Evolutionary conservation across 2,113 vertebrate species (phyloP), one percentile per base, ranked within the genome.

Genomic region (Aythya baeri): DNA sequence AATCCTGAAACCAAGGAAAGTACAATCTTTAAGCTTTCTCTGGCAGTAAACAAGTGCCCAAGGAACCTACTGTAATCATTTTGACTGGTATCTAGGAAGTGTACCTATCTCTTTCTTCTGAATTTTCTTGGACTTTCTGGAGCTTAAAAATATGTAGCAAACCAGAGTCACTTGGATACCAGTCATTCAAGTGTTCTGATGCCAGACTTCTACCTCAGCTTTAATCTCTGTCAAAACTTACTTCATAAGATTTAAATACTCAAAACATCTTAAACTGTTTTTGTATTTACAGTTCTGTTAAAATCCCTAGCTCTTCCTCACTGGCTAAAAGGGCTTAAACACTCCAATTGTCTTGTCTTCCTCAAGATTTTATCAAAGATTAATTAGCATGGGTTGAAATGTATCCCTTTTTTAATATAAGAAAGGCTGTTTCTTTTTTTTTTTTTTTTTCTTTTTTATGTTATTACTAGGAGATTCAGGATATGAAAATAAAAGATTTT

Each of bases 401-500:
- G 6, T 16, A 70, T 54, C 31, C 23, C 4, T 88, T 76, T 83
- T 83, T 54, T 81, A 88, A 41, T n/a, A 66, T 92, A 86, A 83
- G 12, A n/a, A 80, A 58, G 21, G 27, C 32, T 75, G 8, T 8
- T 6, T 59, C 78, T 91, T 73, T 46, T 57, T 76, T 49, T 9
- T 17, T 8, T 6, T 59, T 84, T 8, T 6, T 59, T 84, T 91
- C 46, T 46, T 57, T 76, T 49, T 11, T 16, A 41, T 82, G 49
- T 44, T 63, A 70, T 6, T 59, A 89, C 21, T 50, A 70, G 34
- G 49, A 90, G 22, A 91, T n/a, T 78, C 68, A 93, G 49, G n/a
- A 66, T 61, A 79, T 73, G 77, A 93, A 96, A 93, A 88, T 26
- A 61, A 73, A 89, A 91, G 3, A 34, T 70, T 92, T 89, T 79